Conservation (phyloP, 2,888 invertebrate species). For the Mimachlamys varia region DNA sequence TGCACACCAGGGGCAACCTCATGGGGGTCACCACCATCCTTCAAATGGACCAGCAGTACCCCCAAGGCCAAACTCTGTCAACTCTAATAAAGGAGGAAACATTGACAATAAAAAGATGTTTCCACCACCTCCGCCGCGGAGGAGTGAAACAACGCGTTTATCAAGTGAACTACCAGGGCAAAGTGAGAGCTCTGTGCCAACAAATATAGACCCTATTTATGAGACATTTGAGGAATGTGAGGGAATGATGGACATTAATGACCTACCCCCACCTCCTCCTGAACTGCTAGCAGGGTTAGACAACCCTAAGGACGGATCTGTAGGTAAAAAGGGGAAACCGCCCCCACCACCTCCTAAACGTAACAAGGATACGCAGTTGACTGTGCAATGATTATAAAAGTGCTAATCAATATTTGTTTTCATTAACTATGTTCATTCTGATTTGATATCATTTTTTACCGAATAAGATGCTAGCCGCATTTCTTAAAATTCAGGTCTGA, state of each 20-base stretch:
- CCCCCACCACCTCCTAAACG: slow-evolving; percentile 76
- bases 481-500: background rate
- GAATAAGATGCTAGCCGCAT: background rate
- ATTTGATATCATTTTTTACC: background rate
- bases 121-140: slow-evolving; percentile 75
- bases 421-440: background rate
- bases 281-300: slow-evolving; percentile 72
- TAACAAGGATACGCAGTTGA: slow-evolving; percentile 73
- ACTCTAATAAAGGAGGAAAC: slow-evolving; percentile 23
- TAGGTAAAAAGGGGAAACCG: slow-evolving; percentile 55
- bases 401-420: slow-evolving; percentile 42
- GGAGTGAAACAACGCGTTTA: slow-evolving; percentile 73
- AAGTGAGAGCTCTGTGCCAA: slow-evolving; percentile 56
- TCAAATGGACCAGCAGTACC: slow-evolving; percentile 46
- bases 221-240: slow-evolving; percentile 67
- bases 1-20: slow-evolving; percentile 19
- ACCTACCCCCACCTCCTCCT: slow-evolving; percentile 78
- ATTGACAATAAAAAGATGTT: slow-evolving; percentile 54
- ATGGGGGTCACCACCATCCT: background rate
- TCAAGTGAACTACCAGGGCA: slow-evolving; percentile 56
- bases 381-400: slow-evolving; percentile 47
- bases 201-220: slow-evolving; percentile 64
- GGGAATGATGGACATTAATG: slow-evolving; percentile 75
- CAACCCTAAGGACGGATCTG: slow-evolving; percentile 49
- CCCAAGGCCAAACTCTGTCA: slow-evolving; percentile 41